phyloP scores from a whole-genome alignment of 2,888 invertebrate species.

The Schizotus pectinicornis region DNA sequence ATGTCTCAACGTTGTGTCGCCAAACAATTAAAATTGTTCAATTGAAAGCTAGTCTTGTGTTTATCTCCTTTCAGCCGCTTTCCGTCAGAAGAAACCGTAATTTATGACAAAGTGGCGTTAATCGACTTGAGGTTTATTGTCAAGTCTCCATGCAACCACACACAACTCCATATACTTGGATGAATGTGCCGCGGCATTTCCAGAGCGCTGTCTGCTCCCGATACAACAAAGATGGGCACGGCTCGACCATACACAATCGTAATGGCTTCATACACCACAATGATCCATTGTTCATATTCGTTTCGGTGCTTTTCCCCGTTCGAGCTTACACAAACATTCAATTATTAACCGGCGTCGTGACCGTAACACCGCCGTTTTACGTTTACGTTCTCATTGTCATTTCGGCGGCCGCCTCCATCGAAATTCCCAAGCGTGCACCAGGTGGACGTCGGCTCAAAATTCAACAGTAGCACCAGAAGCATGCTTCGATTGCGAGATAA shows the following conservation, averaged over 20 bases:
- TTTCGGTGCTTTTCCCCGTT: slow-evolving; percentile 12
- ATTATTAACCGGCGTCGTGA: background rate
- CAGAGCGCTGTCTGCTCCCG: slow-evolving; percentile 22
- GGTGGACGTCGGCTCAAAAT: no score
- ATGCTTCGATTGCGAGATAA: no score
- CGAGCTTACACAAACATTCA: slow-evolving; percentile 6
- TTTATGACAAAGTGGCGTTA: slow-evolving; percentile 12
- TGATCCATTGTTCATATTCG: slow-evolving; percentile 28
- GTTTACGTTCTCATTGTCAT: background rate
- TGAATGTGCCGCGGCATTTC: slow-evolving; percentile 23
- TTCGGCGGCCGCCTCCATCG: background rate
- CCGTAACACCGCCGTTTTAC: background rate
- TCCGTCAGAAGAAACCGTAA: background rate
- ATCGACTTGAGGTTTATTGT: slow-evolving; percentile 14
- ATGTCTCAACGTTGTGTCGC: background rate
- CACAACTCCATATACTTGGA: slow-evolving; percentile 16
- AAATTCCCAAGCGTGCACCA: background rate
- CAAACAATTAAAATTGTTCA: slow-evolving; percentile 16
- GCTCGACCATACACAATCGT: slow-evolving; percentile 19
- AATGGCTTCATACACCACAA: slow-evolving; percentile 28
- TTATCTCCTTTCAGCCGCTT: slow-evolving; percentile 1
- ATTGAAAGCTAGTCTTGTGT: slow-evolving; percentile 7
- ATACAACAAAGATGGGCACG: slow-evolving; percentile 25
- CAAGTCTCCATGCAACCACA: slow-evolving; percentile 16
- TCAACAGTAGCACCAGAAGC: no score